phyloP scores from a whole-genome alignment of 1,140 invertebrate species.

The Conopomorpha cramerella region DNA sequence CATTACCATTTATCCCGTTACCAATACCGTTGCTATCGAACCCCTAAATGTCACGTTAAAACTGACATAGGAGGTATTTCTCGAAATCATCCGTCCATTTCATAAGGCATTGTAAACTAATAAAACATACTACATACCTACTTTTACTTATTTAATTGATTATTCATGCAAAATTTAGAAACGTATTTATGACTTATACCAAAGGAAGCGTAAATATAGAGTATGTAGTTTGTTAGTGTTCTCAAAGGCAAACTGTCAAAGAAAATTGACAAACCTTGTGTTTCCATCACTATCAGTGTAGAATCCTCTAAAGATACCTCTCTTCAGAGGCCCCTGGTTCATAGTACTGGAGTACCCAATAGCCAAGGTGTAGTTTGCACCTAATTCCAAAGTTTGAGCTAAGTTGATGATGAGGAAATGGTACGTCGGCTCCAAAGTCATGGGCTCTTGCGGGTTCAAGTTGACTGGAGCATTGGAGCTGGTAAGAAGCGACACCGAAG shows the following conservation, averaged over 20 bases:
- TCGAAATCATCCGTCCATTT: no score
- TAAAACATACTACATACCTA: no score
- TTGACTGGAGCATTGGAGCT: conserved; percentile 8
- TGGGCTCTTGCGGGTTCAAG: conserved; percentile 11
- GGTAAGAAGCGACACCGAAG: conserved; percentile 13
- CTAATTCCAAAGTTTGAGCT: conserved; percentile 11
- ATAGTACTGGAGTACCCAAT: conserved; percentile 35
- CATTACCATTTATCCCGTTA: no score
- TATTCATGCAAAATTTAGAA: no score
- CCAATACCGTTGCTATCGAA: neutral
- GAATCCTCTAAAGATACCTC: conserved; percentile 44
- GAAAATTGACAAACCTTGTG: conserved; percentile 29
- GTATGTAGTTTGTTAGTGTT: no score
- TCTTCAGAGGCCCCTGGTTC: conserved; percentile 47
- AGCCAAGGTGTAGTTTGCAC: conserved; percentile 23
- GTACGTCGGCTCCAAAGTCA: conserved; percentile 20
- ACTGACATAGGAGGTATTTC: no score
- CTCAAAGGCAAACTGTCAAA: no score
- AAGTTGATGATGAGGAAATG: conserved; percentile 38
- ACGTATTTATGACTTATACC: no score
- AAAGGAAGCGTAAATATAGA: no score
- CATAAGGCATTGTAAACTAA: no score
- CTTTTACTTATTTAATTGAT: no score
- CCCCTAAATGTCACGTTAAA: no score
- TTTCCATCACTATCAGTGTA: conserved; percentile 28